phyloP scores from a whole-genome alignment of 2,113 vertebrate genomes.

The Carassius gibelio region DNA sequence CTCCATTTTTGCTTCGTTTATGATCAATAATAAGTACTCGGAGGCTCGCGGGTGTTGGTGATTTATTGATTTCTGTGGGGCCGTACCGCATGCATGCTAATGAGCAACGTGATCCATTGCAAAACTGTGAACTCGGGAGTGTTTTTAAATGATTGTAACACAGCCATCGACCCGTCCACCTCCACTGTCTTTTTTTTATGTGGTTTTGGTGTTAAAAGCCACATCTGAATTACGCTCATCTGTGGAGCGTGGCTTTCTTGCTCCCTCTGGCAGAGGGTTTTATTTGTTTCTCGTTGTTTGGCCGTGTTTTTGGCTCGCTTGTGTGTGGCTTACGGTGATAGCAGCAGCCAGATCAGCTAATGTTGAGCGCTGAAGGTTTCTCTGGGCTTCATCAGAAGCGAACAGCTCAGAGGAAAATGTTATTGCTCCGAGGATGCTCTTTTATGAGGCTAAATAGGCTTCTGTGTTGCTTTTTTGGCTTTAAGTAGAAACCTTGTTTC shows the following conservation, averaged over 20 bases:
- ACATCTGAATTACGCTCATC: conserved; percentile 42
- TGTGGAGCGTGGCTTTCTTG: conserved; percentile 24
- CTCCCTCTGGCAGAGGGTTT: conserved; percentile 30
- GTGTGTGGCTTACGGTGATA: conserved; percentile 37
- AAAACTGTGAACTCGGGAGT: conserved; percentile 64
- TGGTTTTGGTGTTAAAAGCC: conserved; percentile 48
- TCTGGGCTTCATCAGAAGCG: neutral
- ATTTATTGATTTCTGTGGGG: conserved; percentile 67
- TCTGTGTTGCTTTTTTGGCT: neutral
- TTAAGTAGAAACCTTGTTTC: neutral
- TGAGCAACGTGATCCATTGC: conserved; percentile 65
- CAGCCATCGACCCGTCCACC: conserved; percentile 50
- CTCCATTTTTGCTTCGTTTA: conserved; percentile 66
- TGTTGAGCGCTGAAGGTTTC: neutral
- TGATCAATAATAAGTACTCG: conserved; percentile 70
- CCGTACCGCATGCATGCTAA: conserved; percentile 71
- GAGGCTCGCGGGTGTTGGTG: conserved; percentile 62
- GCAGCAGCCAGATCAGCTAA: conserved; percentile 21
- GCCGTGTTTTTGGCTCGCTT: conserved; percentile 6
- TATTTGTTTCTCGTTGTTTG: conserved; percentile 36
- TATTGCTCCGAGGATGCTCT: neutral
- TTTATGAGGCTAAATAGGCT: neutral
- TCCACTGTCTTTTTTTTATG: conserved; percentile 37
- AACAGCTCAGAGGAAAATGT: neutral
- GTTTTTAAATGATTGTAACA: conserved; percentile 60